Conservation (phyloP, 2,888 invertebrate species). For the Nomada flava region DNA sequence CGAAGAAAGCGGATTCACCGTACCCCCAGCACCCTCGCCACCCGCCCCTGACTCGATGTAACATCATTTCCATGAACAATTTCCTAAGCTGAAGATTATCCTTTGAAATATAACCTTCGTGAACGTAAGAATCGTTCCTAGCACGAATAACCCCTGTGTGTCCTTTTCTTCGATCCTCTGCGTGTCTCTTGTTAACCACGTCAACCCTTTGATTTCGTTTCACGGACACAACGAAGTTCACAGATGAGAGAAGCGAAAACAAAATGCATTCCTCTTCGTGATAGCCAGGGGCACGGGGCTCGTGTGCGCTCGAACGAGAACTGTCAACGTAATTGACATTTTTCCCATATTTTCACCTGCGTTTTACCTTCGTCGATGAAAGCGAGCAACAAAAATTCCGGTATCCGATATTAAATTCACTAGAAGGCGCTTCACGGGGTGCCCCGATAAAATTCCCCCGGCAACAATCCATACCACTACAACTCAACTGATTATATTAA, state of each 20-base stretch:
- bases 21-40: too few relatives aligned
- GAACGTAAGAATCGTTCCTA: conserved; percentile 28
- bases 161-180: conserved; percentile 8
- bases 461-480: neutral
- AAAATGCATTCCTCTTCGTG: neutral
- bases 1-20: neutral
- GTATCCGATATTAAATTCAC: conserved; percentile 35
- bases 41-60: neutral
- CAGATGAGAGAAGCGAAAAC: neutral
- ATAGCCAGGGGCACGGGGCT: neutral
- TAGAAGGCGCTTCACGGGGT: neutral
- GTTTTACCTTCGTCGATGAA: neutral
- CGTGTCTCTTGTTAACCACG: conserved; percentile 30
- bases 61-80: conserved; percentile 30
- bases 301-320: neutral
- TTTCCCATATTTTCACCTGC: conserved; percentile 29
- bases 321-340: conserved; percentile 36
- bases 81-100: conserved; percentile 9
- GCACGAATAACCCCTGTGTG: conserved; percentile 17
- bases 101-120: conserved; percentile 24
- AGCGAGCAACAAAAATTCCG: conserved; percentile 5
- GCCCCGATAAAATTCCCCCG: conserved; percentile 9
- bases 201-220: conserved; percentile 28
- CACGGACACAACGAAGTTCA: neutral
- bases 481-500: conserved; percentile 9